phyloP scores from a whole-genome alignment of 2,113 vertebrate species.

The Girardinichthys multiradiatus region DNA sequence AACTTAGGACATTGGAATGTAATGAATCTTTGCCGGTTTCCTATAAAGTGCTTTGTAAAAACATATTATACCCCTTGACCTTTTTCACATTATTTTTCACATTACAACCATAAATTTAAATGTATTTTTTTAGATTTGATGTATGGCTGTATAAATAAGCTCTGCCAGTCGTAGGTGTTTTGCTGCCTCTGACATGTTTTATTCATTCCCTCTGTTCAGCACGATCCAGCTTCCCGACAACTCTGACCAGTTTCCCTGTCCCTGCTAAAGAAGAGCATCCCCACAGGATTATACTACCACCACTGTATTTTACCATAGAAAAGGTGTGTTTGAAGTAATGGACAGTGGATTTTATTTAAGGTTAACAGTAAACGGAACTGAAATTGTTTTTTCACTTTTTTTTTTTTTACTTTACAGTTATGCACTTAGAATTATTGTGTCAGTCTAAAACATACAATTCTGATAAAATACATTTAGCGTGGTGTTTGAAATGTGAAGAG shows the following conservation, averaged over 20 bases:
- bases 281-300: too few species aligned
- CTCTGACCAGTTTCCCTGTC: too few species aligned
- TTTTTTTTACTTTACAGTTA: not conserved
- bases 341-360: not conserved
- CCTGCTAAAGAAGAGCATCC: too few species aligned
- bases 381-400: not conserved
- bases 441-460: too few species aligned
- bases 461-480: not conserved
- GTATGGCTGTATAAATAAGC: too few species aligned
- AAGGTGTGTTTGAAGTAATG: too few species aligned
- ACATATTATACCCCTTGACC: too few species aligned
- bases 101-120: not conserved
- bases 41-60: too few species aligned
- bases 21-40: not conserved
- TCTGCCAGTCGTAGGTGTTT: not conserved
- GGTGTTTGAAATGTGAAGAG: not conserved
- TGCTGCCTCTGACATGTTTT: too few species aligned
- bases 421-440: too few species aligned
- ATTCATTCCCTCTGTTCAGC: not conserved
- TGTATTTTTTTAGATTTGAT: too few species aligned
- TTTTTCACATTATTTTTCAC: not conserved
- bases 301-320: too few species aligned
- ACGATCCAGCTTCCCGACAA: not conserved
- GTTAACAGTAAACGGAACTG: not conserved
- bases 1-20: not conserved